A percentile compares a stretch with the other conserved stretches of the same genome.
Conservation (phyloP, 1,140 invertebrate species). For the Streblospio benedicti region DNA sequence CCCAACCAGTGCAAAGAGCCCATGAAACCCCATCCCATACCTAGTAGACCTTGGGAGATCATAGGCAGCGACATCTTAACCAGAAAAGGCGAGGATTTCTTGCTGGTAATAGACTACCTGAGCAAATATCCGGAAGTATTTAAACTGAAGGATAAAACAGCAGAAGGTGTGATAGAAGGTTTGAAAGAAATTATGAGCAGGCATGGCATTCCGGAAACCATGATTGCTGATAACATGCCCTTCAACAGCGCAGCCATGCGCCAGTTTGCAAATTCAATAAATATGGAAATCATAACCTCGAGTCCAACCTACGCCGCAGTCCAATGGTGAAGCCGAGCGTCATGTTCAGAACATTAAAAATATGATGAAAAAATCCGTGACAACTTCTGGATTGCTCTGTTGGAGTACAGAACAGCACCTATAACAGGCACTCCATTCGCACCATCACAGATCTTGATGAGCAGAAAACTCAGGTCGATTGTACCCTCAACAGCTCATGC, state of each 20-base stretch:
- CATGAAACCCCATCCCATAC: neutral
- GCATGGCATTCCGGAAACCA: conserved; percentile 24
- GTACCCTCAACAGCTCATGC: too few species aligned
- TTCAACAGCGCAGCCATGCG: conserved; percentile 8
- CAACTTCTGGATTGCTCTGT: neutral
- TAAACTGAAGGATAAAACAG: conserved; percentile 13
- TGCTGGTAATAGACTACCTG: conserved; percentile 26
- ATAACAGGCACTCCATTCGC: neutral
- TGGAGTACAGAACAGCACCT: neutral
- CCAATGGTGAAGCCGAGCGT: conserved; percentile 5
- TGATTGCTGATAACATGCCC: conserved; percentile 26
- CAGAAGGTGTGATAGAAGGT: conserved; percentile 10
- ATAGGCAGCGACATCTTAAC: neutral
- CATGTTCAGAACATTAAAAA: conserved; percentile 1
- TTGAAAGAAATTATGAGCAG: conserved; percentile 19
- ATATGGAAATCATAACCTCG: neutral
- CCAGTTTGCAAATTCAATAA: conserved; percentile 6
- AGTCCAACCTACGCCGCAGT: conserved; percentile 7
- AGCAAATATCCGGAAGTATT: conserved; percentile 25
- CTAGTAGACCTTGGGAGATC: neutral
- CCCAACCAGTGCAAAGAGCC: neutral
- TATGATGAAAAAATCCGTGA: neutral
- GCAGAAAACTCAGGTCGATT: neutral
- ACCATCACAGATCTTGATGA: conserved; percentile 6
- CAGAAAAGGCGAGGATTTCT: neutral